phyloP scores from a whole-genome alignment of 2,113 vertebrate genomes.

The Psammodynastes pulverulentus region DNA sequence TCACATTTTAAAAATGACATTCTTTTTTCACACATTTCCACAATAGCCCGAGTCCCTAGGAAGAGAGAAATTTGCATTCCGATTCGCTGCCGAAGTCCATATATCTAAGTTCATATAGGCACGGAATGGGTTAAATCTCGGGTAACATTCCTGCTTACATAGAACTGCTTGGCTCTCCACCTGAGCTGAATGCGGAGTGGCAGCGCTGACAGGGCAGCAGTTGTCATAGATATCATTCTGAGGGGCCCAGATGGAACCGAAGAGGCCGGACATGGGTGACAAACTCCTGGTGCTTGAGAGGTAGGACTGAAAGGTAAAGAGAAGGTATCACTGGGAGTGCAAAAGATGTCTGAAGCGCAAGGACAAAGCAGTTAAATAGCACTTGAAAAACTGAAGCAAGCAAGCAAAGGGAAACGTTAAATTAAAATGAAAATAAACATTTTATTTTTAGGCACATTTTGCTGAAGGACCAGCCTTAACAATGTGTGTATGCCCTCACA shows the following conservation, averaged over 20 bases:
- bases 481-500: neutral
- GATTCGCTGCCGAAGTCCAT: conserved; percentile 90
- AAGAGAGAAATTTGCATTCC: conserved; percentile 88
- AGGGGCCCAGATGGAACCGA: conserved; percentile 98
- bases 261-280: conserved; percentile 97
- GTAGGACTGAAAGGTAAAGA: conserved; percentile 78
- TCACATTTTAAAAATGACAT: conserved; percentile 77
- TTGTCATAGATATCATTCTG: conserved; percentile 88
- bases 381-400: neutral
- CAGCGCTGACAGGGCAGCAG: conserved; percentile 79
- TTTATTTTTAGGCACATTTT: neutral
- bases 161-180: conserved; percentile 78
- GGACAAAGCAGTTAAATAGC: neutral
- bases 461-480: neutral
- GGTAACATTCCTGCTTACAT: conserved; percentile 85
- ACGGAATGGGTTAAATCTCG: conserved; percentile 92
- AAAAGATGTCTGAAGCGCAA: accelerated
- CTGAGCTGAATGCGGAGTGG: conserved; percentile 78
- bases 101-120: conserved; percentile 98
- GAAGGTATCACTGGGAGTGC: conserved; percentile 13
- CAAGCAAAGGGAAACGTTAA: neutral
- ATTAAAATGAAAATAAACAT: neutral
- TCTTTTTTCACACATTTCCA: conserved; percentile 82
- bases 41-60: conserved; percentile 95
- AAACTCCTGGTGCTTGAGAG: conserved; percentile 95